A percentile compares a stretch with the other conserved stretches of the same genome.
Evolutionary conservation across 2,888 invertebrate species (phyloP).

Genomic region (Ditylenchus weischeri): DNA sequence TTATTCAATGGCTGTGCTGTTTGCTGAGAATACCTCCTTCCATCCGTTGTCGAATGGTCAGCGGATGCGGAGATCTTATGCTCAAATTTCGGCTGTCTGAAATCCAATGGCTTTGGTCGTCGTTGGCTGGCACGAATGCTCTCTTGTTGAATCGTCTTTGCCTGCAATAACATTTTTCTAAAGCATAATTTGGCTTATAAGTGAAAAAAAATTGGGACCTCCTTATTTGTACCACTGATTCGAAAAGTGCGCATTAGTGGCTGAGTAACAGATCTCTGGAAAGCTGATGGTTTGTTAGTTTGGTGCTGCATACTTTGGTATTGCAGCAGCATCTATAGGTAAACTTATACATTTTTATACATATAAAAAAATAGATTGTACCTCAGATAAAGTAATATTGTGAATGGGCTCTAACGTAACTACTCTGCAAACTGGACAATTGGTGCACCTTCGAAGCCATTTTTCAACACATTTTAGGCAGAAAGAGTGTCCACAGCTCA

Average conservation of each 20-base stretch:
- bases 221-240: neutral
- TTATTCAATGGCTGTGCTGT: neutral
- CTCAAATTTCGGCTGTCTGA: neutral
- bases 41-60: neutral
- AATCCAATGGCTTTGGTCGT: neutral
- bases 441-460: slow-evolving; percentile 25
- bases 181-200: neutral
- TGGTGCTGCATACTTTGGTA: slow-evolving; percentile 4
- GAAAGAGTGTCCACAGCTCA: slow-evolving; percentile 28
- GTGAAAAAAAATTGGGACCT: neutral
- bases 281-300: slow-evolving; percentile 1
- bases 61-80: neutral
- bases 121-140: slow-evolving; percentile 14
- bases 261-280: slow-evolving; percentile 13
- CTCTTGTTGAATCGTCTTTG: slow-evolving; percentile 12
- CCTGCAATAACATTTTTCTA: slow-evolving; percentile 7
- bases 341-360: neutral
- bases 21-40: no score
- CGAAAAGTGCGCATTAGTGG: slow-evolving; percentile 11
- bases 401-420: slow-evolving; percentile 20
- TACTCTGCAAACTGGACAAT: slow-evolving; percentile 22
- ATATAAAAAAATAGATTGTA: neutral
- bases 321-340: slow-evolving; percentile 3
- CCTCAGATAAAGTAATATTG: slow-evolving; percentile 18
- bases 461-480: slow-evolving; percentile 22